Evolutionary conservation across 2,888 invertebrate species (phyloP).

Genomic region (Pristionchus maxplancki): DNA sequence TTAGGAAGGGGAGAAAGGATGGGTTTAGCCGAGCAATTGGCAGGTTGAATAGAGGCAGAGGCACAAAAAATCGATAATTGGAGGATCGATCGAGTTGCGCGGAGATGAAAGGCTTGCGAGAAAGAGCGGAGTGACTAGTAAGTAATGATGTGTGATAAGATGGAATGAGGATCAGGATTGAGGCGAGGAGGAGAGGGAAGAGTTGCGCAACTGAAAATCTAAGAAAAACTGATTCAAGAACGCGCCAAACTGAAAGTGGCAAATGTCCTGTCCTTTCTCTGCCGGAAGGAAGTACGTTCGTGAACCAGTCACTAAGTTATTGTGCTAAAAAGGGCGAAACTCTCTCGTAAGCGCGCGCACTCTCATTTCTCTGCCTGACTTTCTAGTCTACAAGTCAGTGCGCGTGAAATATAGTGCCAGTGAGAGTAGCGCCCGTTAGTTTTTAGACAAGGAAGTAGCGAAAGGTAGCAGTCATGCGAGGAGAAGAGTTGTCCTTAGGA

Average conservation of each 20-base stretch:
- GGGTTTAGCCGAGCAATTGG: slow-evolving; percentile 1
- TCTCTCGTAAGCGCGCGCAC: not conserved
- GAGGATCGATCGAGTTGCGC: not conserved
- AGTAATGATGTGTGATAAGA: slow-evolving; percentile 22
- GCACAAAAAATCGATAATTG: not conserved
- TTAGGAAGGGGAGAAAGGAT: not conserved
- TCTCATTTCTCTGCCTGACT: not conserved
- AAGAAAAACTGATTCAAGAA: too few relatives aligned
- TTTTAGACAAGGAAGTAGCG: not conserved
- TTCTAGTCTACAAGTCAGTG: not conserved
- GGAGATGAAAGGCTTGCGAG: not conserved
- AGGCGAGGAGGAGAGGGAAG: not conserved
- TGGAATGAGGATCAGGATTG: slow-evolving; percentile 1
- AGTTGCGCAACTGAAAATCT: not conserved
- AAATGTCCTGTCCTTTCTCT: not conserved
- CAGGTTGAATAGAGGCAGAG: not conserved
- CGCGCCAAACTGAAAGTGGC: too few relatives aligned
- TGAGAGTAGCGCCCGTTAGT: slow-evolving; percentile 25
- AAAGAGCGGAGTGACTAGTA: slow-evolving; percentile 15
- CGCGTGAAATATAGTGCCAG: not conserved
- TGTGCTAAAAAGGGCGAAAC: not conserved
- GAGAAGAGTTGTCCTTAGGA: too few relatives aligned
- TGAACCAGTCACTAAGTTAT: slow-evolving; percentile 4
- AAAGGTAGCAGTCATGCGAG: not conserved
- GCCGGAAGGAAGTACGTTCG: not conserved